Percentiles rank a stretch among this genome's conserved stretches.
Evolutionary conservation across 2,797 vertebrate species (phyloP).

Genomic region (Coendou prehensilis): DNA sequence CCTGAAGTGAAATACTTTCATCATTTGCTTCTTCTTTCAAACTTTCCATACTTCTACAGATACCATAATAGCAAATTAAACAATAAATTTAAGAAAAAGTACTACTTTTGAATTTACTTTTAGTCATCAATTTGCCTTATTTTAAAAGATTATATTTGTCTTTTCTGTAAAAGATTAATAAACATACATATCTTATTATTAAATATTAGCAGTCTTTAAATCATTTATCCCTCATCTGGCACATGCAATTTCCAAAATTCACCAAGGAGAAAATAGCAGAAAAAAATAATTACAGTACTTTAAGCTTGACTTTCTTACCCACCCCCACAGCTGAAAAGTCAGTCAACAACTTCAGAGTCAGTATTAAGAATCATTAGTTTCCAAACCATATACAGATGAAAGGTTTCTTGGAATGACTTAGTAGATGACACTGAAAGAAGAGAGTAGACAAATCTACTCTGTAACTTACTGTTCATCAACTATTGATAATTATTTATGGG

Average conservation of each 20-base stretch:
- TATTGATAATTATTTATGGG: background rate
- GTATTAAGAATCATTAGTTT: background rate
- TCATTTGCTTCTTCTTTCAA: constrained; percentile 23
- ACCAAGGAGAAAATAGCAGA: constrained; percentile 46
- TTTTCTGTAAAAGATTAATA: constrained; percentile 29
- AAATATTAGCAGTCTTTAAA: constrained; percentile 35
- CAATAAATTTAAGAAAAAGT: constrained; percentile 35
- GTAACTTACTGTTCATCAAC: constrained; percentile 11
- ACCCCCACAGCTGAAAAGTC: background rate
- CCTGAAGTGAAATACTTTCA: background rate
- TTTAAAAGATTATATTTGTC: background rate
- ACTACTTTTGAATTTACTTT: constrained; percentile 57
- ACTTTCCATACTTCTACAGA: background rate
- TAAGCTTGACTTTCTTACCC: constrained; percentile 7
- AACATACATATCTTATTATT: background rate
- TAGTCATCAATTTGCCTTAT: constrained; percentile 35
- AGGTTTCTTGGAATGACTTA: background rate
- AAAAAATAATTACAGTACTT: background rate
- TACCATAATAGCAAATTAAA: constrained; percentile 44
- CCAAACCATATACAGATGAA: background rate
- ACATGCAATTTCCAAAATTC: constrained; percentile 40
- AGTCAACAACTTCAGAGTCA: background rate
- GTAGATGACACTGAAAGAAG: background rate
- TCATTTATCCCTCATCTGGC: constrained; percentile 25
- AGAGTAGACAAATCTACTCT: background rate